phyloP scores from a whole-genome alignment of 2,113 vertebrate genomes.

The Elgaria multicarinata region DNA sequence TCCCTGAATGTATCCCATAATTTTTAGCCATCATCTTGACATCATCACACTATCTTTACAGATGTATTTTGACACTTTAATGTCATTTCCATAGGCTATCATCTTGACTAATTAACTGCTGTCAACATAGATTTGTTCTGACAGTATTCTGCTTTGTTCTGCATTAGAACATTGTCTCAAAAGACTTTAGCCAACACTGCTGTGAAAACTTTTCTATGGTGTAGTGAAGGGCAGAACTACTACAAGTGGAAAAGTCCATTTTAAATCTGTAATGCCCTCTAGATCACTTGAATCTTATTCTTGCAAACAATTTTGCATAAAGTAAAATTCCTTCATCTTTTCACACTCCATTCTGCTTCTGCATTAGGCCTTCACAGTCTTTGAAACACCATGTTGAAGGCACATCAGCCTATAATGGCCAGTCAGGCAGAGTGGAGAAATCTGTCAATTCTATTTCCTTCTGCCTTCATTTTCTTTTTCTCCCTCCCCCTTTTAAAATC shows the following conservation, averaged over 20 bases:
- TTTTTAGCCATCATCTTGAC: not conserved
- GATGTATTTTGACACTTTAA: conserved; percentile 38
- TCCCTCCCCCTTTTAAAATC: too few species aligned
- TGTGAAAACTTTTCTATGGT: not conserved
- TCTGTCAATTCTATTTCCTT: too few species aligned
- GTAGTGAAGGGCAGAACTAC: not conserved
- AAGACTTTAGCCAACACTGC: not conserved
- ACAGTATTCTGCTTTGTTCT: conserved; percentile 12
- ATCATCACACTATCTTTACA: conserved; percentile 18
- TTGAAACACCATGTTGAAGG: not conserved
- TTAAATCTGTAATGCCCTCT: not conserved
- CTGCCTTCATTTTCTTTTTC: too few species aligned
- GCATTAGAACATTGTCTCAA: not conserved
- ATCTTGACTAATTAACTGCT: conserved; percentile 37
- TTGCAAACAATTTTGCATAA: not conserved
- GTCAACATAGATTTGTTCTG: conserved; percentile 26
- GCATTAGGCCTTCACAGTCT: not conserved
- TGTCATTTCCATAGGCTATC: conserved; percentile 36
- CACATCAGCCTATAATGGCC: not conserved
- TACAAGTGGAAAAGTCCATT: not conserved
- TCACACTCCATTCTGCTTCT: not conserved
- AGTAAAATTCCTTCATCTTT: not conserved
- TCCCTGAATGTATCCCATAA: not conserved
- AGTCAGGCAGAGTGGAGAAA: not conserved
- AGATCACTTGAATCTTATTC: not conserved